These are phyloP conservation scores for Xyrichtys novacula DNA, from an alignment of 2,797 vertebrate species.

Conservation along the genomic window DNA sequence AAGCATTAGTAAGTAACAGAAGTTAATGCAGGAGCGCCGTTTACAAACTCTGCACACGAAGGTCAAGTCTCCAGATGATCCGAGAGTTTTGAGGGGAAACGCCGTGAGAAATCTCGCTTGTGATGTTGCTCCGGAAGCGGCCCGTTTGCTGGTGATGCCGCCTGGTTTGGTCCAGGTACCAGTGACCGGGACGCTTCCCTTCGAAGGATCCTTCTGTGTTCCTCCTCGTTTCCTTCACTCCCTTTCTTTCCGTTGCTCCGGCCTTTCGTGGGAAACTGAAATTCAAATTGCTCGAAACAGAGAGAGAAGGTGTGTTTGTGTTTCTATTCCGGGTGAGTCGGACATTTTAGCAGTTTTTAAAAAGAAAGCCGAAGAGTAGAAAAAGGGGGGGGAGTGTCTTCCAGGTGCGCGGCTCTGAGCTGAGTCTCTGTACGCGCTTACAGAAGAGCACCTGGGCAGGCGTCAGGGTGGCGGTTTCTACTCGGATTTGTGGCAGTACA, in stretches of 20 bases:
- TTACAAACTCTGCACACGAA: conserved; percentile 61
- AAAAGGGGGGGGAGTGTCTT: conserved; percentile 68
- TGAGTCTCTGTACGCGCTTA: conserved; percentile 89
- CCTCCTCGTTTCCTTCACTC: conserved; percentile 13
- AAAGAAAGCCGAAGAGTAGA: conserved; percentile 77
- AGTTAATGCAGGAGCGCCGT: conserved; percentile 63
- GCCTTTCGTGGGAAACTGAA: conserved; percentile 18
- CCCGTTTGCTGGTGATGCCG: conserved; percentile 70
- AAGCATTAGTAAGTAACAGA: conserved; percentile 80
- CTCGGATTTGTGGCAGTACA: conserved; percentile 99
- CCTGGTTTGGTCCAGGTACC: conserved; percentile 62
- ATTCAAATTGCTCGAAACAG: conserved; percentile 22
- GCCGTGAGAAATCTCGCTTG: conserved; percentile 39
- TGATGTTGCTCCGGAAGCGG: conserved; percentile 24
- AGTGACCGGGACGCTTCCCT: conserved; percentile 62
- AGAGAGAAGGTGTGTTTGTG: neutral
- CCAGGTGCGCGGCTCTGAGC: conserved; percentile 77
- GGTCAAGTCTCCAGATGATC: conserved; percentile 42
- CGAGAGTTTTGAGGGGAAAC: conserved; percentile 7
- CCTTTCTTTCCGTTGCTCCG: neutral
- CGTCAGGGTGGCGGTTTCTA: conserved; percentile 79
- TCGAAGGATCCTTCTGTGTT: conserved; percentile 24
- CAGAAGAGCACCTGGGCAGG: conserved; percentile 49
- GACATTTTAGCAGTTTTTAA: conserved; percentile 67
- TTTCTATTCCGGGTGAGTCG: conserved; percentile 51